Base-by-base conservation (phyloP, 2,797 vertebrate genomes). In the Sebastolobus alascanus region DNA sequence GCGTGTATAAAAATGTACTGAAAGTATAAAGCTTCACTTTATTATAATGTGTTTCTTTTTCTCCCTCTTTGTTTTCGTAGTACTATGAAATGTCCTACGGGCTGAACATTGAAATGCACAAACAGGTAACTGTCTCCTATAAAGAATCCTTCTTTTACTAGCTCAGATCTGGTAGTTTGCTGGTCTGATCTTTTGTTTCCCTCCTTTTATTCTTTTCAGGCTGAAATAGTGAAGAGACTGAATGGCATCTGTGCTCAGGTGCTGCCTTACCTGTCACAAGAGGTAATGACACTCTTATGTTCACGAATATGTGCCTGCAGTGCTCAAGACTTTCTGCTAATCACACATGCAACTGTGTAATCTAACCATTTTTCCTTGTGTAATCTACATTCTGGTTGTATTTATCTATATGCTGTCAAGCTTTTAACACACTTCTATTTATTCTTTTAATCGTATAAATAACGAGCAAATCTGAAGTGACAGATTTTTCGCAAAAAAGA, bases 71-170 rank as follows among this genome's bases (percentile, higher is more conserved):
- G 18, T 81, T 43, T 56, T 75, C 82, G 0, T 89, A 99, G 98
- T 99, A 99, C 92, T 99, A 99, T 37, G 98, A 99, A 96, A 99
- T 99, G 98, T 99, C 98, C 40, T 99, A 99, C 0, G 98, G 98
- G 68, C 94, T 99, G 86, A 99, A 99, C 90, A 99, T 99, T 46
- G 98, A 99, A 95, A 99, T 99, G 98, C 98, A 99, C 96, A 99
- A 99, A 95, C 98, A 99, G 97, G 98, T 98, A 92, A 79, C 2
- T 2, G 0, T 76, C 7, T 61, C 46, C 5, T 29, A 1, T 46
- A 5, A 35, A 18, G 3, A 38, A 46, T 50, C 33, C 1, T 18
- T 40, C 8, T 25, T 25, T 20, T 10, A 5, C 5, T 46, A 3
- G 12, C n/a, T 20, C 0, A 2, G 6, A 6, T 61, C 13, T 73